Evolutionary conservation across 2,888 invertebrate species (phyloP), one percentile per base, ranked within the genome.

Genomic region (Boloria selene): DNA sequence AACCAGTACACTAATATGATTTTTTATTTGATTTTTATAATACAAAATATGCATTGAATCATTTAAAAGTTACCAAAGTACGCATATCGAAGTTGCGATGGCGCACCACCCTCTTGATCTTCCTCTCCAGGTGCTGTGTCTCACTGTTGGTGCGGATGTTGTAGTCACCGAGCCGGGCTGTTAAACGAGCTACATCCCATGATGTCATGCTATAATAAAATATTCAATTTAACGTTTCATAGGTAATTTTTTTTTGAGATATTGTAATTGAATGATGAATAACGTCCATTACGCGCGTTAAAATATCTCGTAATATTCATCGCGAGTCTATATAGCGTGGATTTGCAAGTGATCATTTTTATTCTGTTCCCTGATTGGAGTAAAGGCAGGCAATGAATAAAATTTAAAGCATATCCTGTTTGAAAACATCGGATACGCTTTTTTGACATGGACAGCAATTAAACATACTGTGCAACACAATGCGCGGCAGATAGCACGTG

Each of bases 401-500:
- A 38, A 38, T 50, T 49, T 14, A 13, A 45, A 59, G 61, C 45
- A 78, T 26, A 45, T 14, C 2, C 22, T 22, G 22, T 22, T 22
- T 22, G 47, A 16, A 49, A 0, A 49, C 47, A 49, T 16, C 16
- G 16, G 0, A 49, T 16, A 49, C n/a, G 10, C n/a, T 49, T 4
- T 49, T n/a, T 14, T 5, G 47, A 49, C 3, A n/a, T 49, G n/a
- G 2, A 6, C 47, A 6, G 10, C 7, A 14, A 49, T 13, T 10
- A 47, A 3, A n/a, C 95, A 94, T 92, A 97, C 97, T 96, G 96
- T 42, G 97, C 96, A 31, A 97, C 96, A 82, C 97, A 97, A 87
- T 97, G 97, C 1, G 97, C 97, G 3, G 97, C 97, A 2, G 97
- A 96, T 14, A 97, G 88, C 58, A 97, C 95, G 79, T 97, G 97